Conservation (phyloP, 2,797 vertebrate species). For the Meriones psammophilus region DNA sequence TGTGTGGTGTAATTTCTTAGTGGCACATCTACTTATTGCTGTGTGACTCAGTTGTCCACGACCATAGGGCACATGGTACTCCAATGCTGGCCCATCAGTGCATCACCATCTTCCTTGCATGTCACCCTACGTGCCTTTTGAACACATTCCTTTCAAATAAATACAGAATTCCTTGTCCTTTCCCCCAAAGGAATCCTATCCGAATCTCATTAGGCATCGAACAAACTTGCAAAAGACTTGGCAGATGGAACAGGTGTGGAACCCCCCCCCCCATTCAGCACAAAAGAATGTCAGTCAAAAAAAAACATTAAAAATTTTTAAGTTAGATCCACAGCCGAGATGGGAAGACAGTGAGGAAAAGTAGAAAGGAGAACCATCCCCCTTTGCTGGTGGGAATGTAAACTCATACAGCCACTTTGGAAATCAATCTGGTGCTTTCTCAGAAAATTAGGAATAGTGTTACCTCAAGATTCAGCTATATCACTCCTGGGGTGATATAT, state of each 20-base stretch:
- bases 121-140: too few species aligned
- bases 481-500: too few species aligned
- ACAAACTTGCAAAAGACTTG: background rate
- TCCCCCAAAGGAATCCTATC: background rate
- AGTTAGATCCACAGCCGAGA: background rate
- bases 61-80: background rate
- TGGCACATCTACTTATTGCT: background rate
- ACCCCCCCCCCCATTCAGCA: background rate
- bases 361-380: too few species aligned
- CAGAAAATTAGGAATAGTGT: too few species aligned
- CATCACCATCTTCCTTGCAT: background rate
- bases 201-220: background rate
- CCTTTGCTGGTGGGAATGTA: too few species aligned
- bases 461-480: too few species aligned
- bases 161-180: background rate
- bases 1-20: too few species aligned
- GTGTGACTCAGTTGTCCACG: background rate
- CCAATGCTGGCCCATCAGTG: background rate
- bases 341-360: conserved; percentile 19
- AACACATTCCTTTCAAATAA: background rate
- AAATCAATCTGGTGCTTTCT: too few species aligned
- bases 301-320: background rate
- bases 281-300: background rate
- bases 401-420: too few species aligned
- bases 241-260: conserved; percentile 45